These are phyloP conservation scores for Limonius californicus DNA, from an alignment of 1,140 invertebrate species.

Conservation along the genomic window DNA sequence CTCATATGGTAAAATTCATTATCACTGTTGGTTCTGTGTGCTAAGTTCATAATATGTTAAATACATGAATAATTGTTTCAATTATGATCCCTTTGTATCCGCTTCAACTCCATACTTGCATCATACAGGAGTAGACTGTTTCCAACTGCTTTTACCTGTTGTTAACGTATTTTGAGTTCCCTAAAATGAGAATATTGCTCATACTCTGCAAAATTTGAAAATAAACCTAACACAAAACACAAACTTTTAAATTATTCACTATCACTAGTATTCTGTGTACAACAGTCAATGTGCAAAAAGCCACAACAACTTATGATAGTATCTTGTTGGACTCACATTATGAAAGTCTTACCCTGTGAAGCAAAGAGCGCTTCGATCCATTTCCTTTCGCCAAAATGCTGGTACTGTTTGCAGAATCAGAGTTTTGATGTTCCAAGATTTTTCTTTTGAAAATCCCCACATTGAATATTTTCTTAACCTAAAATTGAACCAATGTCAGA, in stretches of 20 bases:
- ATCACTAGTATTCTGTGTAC: no score
- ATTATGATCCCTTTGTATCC: no score
- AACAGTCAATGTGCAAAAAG: no score
- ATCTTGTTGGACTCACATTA: no score
- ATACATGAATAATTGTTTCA: no score
- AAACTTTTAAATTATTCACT: no score
- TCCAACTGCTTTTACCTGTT: slow-evolving; percentile 34
- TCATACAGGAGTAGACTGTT: slow-evolving; percentile 30
- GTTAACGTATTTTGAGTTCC: slow-evolving; percentile 35
- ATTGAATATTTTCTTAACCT: slow-evolving; percentile 33
- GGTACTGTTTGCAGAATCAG: slow-evolving; percentile 37
- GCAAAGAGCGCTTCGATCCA: slow-evolving; percentile 26
- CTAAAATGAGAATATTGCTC: slow-evolving; percentile 22
- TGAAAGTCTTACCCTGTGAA: slow-evolving; percentile 24
- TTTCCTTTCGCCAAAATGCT: slow-evolving; percentile 34
- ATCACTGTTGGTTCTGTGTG: no score
- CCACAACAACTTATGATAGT: slow-evolving; percentile 1
- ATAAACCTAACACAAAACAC: no score
- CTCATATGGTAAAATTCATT: no score
- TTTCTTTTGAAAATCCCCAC: slow-evolving; percentile 28
- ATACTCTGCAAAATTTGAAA: not conserved
- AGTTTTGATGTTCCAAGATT: slow-evolving; percentile 28
- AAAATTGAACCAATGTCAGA: not conserved
- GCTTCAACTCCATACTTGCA: no score
- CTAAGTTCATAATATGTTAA: no score